Evolutionary conservation across 37 sponge, comb jelly and placozoan genomes (phyloP), one percentile per base, ranked within the genome.

Genomic region (Axinella damicornis): DNA sequence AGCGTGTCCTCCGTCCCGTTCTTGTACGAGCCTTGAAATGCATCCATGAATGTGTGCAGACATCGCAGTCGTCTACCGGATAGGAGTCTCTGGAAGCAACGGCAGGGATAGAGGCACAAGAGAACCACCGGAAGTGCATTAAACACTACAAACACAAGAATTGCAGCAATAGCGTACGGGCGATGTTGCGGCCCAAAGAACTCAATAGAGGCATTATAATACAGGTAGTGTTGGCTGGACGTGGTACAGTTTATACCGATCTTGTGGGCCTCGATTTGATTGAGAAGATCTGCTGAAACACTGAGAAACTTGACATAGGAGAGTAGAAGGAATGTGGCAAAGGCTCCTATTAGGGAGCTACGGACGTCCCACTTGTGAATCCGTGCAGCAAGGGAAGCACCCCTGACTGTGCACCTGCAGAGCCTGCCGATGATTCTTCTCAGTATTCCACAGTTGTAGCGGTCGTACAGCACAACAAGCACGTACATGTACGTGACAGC

Each of bases 11-110:
- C 53, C 16, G 75, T 74, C 57, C 75, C 75, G 24, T 74, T 54
- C 14, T 74, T 74, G 5, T 40, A 74, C 18, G 56, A 40, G 27
- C 75, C 75, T 55, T 74, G 75, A 74, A 74, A 74, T 27, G 41
- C 57, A 18, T 74, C 75, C 41, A 74, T 53, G 34, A 74, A 67
- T 24, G 68, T 67, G 20, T 34, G 68, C 9, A 67, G 68, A 2
- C 28, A 24, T 15, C 27, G 28, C 0, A 53, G 57, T 11, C 41
- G 2, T 15, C 4, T 6, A 28, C 4, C 1, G 34, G 53, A 17
- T 20, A 74, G 57, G 14, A 53, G 31, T 24, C 57, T 15, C 56
- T 28, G 57, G 31, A 74, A 55, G 34, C 25, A 33, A 16, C 57
- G 46, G 11, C 46, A 32, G 14, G 75, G 75, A 28, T 74, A 74